Base-by-base conservation (phyloP, 2,797 vertebrate species). In the Muscicapa comitata region DNA sequence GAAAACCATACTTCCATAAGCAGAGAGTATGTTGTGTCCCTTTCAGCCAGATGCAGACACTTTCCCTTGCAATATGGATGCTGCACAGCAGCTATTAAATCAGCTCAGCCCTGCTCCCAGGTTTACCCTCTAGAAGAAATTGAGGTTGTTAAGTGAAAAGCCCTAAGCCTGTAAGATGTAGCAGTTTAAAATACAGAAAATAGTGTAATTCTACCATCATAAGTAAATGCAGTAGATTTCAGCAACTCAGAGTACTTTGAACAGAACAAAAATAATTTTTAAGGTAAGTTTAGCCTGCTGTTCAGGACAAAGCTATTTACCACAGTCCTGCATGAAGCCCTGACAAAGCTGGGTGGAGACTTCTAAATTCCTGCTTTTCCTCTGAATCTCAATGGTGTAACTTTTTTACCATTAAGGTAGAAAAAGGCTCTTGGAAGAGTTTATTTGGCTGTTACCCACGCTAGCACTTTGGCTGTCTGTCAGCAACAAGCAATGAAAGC, bases 31-130 rank as follows among this genome's bases (percentile, higher is more conserved):
- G 9, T 10, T 24, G 13, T 33, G 25, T n/a, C 21, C 33, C 20
- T 13, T 72, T 89, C 55, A 87, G 43, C 17, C 8, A 2, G 43
- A 29, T 59, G 51, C 67, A 68, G 47, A 29, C 19, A 38, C 28
- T 1, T 0, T 68, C 26, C 3, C 0, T 68, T 47, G 51, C 5
- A 5, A 33, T 51, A 16, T 62, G 54, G 9, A 23, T 31, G 43
- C 54, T 84, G 28, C 23, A 6, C 7, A 76, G 51, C 28, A 73
- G 51, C 40, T 82, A 7, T 61, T 70, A 53, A 71, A 66, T 55
- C 26, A 40, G 23, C 40, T 62, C 67, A 53, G 20, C 17, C n/a
- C 29, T 77, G 71, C 33, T 63, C 35, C 37, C 24, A 71, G 15
- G 12, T 57, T 42, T 70, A 10, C 24, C 17, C 9, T 61, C n/a